phyloP scores from a whole-genome alignment of 2,113 vertebrate species.

The Pterocles gutturalis region DNA sequence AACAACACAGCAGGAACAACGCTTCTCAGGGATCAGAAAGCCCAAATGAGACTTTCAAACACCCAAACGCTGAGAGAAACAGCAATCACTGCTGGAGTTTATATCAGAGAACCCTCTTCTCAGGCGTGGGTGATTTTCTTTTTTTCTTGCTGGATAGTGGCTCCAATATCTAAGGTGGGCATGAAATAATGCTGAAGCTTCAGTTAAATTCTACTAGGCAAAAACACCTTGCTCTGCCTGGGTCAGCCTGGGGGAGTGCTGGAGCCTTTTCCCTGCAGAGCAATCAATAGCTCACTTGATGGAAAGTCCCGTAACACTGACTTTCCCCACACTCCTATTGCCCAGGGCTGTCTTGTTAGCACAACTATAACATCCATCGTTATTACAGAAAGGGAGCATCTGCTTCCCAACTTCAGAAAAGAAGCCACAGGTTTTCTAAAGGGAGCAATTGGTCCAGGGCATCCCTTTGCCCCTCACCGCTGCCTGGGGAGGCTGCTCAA shows the following conservation, averaged over 20 bases:
- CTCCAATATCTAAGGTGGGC: neutral
- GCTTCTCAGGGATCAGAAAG: neutral
- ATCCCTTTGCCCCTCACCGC: neutral
- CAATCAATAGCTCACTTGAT: neutral
- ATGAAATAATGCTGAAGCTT: neutral
- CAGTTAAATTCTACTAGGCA: neutral
- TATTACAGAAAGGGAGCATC: accelerated
- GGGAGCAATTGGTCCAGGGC: accelerated
- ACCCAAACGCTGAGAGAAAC: neutral
- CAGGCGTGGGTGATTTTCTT: neutral
- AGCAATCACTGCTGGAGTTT: neutral
- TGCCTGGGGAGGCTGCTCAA: neutral
- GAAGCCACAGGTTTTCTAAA: neutral
- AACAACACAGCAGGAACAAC: neutral
- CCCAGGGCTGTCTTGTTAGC: neutral
- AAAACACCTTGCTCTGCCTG: neutral
- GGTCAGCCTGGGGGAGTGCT: neutral
- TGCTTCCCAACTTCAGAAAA: neutral
- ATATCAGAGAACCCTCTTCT: neutral
- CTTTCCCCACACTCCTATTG: neutral
- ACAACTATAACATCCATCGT: neutral
- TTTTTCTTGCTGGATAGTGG: neutral
- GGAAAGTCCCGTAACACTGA: neutral
- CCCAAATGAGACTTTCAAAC: neutral
- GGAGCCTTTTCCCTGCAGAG: neutral